Evolutionary conservation across 2,888 invertebrate genomes (phyloP), one percentile per base, ranked within the genome.

Genomic region (Diarsia rubi): DNA sequence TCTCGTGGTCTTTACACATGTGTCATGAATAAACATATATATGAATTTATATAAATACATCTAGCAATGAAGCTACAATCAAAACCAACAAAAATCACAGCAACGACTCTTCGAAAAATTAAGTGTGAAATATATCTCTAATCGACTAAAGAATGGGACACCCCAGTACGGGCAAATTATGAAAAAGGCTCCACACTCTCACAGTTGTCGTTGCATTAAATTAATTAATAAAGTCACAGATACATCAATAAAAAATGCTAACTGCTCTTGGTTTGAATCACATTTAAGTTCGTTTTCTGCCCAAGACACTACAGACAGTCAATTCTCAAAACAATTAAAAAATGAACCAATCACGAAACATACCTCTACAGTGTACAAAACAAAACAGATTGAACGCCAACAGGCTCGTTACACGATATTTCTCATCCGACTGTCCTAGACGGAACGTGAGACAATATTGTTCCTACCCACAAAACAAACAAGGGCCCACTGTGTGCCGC

Each of bases 401-500:
- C 64, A 74, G 52, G 37, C 24, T 73, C 37, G 65, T 78, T 59
- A 75, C 52, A 60, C 49, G 24, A 60, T 68, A 69, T 79, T 82
- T 75, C 27, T 66, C 57, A 44, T 19, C 42, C 31, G 65, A 85
- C 79, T 75, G 71, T 82, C 79, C 85, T 12, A 31, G 44, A 47
- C 27, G 69, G 66, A 75, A 85, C 75, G 82, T 49, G 83, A 79
- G 79, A 82, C 85, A 85, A 82, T 83, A 79, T 83, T 83, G 79
- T 81, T 82, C 65, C 65, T 79, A 67, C 69, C 76, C 76, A 69
- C 74, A 79, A 74, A 84, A 79, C 63, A 85, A 84, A 84, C 75
- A 81, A 64, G n/a, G 24, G 62, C 47, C 52, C 78, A 31, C 54
- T 82, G 79, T 82, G 27, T 63, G 59, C 68, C 57, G 60, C 69